Base-by-base conservation (phyloP, 2,113 vertebrate species). In the Amphiprion ocellaris region DNA sequence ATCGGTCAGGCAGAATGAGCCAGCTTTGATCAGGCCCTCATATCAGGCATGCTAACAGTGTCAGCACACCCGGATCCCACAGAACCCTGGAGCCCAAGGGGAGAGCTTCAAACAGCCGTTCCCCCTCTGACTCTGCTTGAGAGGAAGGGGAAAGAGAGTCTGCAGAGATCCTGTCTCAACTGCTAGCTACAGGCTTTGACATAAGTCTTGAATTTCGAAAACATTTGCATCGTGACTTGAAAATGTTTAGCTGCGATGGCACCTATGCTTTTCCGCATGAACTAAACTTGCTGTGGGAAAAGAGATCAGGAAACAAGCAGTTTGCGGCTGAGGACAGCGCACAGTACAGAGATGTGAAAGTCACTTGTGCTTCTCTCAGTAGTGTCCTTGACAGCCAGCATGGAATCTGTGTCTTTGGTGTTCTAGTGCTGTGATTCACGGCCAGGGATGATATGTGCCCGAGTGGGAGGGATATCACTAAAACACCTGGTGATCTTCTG, bases 21-120 rank as follows among this genome's bases (percentile, higher is more conserved):
- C 85, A 85, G 93, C 94, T 95, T 95, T 95, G 94, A 95, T 95
- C 94, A 95, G 90, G 75, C 92, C 90, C 92, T 93, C 88, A 90
- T 91, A 92, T 94, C 93, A 93, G 89, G 82, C 89, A 62, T 85
- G 92, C 89, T 93, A 94, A 93, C 92, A 84, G 86, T 93, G 94
- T 93, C 91, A 88, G 91, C 91, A 72, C 93, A 91, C 91, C 81
- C 89, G 67, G 93, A 94, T 93, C 91, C 92, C 91, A 91, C 90
- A 87, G 92, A 89, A 91, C 88, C 92, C 90, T 55, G 79, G 87
- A 92, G 85, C 84, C 85, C 85, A 65, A 78, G 78, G 87, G 79
- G 61, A 83, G 81, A 83, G 85, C 88, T 92, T 92, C 90, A 91
- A 93, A 91, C 77, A 82, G 85, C 58, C 77, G 1, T 87, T 84